Conservation (phyloP, 2,888 invertebrate genomes). For the Hydraecia micacea region DNA sequence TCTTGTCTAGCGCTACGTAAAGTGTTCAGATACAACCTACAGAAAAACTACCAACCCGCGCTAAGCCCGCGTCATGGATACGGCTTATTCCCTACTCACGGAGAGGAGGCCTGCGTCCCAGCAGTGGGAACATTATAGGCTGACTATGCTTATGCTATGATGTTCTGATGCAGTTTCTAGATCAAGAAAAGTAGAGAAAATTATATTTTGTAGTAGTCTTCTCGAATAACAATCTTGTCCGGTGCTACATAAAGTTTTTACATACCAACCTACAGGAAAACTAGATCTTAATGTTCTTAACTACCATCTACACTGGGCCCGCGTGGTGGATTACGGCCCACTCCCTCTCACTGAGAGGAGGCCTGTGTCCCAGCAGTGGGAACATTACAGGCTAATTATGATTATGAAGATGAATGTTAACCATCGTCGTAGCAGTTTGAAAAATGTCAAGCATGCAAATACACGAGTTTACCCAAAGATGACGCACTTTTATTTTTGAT, state of each 20-base stretch:
- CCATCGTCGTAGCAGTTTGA: neutral
- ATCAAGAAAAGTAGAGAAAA: no score
- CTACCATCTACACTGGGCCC: neutral
- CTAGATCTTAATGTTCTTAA: neutral
- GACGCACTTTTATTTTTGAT: conserved; percentile 34
- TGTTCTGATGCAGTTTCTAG: no score
- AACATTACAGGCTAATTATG: neutral
- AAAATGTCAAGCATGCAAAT: conserved; percentile 39
- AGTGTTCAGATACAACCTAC: neutral
- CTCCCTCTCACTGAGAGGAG: no score
- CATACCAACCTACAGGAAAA: neutral
- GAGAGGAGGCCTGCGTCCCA: neutral
- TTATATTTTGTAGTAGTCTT: no score
- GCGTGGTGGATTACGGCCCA: no score
- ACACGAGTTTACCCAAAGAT: conserved; percentile 26
- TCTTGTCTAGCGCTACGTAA: neutral
- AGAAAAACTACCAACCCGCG: neutral
- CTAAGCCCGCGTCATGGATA: neutral
- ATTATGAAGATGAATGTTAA: neutral
- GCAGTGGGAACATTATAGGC: neutral
- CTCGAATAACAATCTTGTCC: no score
- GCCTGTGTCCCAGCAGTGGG: neutral
- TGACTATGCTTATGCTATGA: no score
- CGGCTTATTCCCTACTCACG: neutral
- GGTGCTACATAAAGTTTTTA: no score